Base-by-base conservation (phyloP, 2,113 vertebrate species). In the Poeciliopsis turrubarensis region DNA sequence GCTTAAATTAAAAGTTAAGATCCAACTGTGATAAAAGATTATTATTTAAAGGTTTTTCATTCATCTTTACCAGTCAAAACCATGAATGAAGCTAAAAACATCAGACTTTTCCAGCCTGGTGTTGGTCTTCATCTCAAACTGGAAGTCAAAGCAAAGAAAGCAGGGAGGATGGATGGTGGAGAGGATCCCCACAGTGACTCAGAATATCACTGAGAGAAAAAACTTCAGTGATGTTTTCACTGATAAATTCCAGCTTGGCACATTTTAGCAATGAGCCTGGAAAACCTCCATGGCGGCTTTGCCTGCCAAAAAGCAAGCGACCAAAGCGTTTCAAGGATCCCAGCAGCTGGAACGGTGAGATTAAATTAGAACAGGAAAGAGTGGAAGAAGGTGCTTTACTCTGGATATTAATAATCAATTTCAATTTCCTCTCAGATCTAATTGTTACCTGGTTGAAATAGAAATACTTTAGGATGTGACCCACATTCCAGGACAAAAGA, bases 371-470 rank as follows among this genome's bases (percentile, higher is more conserved):
- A 65, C 29, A 73, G 25, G 65, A 73, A 73, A 70, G 39, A 32
- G 11, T 1, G 66, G 73, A 57, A 63, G 29, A 73, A 14, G 62
- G 44, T 10, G 37, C 32, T 63, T 8, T 44, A 54, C 51, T 13
- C 25, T 10, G 27, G 30, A 31, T 71, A 83, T 85, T 79, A 79
- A 83, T 75, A 75, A 83, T 85, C 77, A 73, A 83, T 85, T 75
- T 78, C 60, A 76, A 82, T 84, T 81, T 88, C 81, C 78, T 83
- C 72, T 76, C 44, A 64, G 66, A 69, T 65, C 32, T 60, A 51
- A 72, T 79, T 73, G 69, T 31, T 72, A 80, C 5, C 70, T 65
- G 72, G 75, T 34, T 6, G 27, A 73, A 81, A 72, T 60, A 68
- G 72, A 68, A 37, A 65, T 70, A n/a, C 47, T 70, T 62, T 64